phyloP scores from a whole-genome alignment of 2,888 invertebrate genomes.

The Galerucella nymphaeae region DNA sequence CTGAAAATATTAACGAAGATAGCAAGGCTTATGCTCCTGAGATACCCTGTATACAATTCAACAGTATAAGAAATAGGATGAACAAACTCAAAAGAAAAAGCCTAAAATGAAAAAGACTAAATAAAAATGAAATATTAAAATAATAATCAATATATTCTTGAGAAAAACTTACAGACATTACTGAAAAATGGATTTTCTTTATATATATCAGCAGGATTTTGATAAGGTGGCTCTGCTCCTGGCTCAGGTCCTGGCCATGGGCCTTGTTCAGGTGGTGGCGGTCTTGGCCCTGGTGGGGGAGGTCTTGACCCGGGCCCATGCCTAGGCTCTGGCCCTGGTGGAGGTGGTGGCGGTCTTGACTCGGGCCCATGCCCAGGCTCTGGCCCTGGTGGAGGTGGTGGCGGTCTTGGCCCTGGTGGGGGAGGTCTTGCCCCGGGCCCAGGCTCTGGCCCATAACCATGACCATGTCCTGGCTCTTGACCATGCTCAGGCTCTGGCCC shows the following conservation, averaged over 20 bases:
- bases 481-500: neutral
- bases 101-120: too few relatives aligned
- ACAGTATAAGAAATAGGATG: too few relatives aligned
- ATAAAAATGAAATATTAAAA: too few relatives aligned
- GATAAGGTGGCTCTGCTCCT: neutral
- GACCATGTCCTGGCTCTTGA: neutral
- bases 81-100: too few relatives aligned
- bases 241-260: neutral
- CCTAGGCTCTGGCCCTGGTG: neutral
- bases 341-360: neutral
- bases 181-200: constrained; percentile 40
- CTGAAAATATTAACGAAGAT: too few relatives aligned
- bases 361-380: neutral
- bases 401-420: neutral
- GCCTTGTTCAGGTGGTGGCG: neutral
- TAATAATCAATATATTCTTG: too few relatives aligned
- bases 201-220: constrained; percentile 33
- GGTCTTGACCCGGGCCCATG: neutral
- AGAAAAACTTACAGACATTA: neutral
- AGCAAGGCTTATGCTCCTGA: too few relatives aligned
- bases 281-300: neutral
- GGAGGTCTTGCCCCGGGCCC: neutral
- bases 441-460: neutral
- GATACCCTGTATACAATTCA: too few relatives aligned
- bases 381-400: too few relatives aligned